Evolutionary conservation across 1,140 invertebrate species (phyloP).

Genomic region (Monomorium pharaonis): DNA sequence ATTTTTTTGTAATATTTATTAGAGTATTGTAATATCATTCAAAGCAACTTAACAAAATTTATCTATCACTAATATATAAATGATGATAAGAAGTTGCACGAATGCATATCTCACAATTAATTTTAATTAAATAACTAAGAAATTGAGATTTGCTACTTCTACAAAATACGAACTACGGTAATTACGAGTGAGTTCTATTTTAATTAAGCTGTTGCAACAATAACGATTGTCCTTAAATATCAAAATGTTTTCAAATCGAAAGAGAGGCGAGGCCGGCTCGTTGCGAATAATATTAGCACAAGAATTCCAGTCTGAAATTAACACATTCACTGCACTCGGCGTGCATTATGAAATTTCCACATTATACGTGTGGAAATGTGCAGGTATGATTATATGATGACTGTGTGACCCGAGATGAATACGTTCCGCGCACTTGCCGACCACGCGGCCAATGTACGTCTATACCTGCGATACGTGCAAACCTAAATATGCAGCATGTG

Average conservation of each 20-base stretch:
- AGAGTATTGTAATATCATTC: background rate
- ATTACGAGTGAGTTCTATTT: background rate
- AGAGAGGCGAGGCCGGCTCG: background rate
- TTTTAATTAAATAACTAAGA: background rate
- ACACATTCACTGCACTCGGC: background rate
- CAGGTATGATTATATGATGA: background rate
- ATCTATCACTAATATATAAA: background rate
- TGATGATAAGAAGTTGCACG: background rate
- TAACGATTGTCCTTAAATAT: constrained; percentile 14
- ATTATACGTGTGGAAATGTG: background rate
- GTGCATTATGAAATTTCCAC: constrained; percentile 6
- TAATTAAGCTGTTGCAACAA: constrained; percentile 27
- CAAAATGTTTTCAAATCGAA: background rate
- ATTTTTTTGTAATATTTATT: background rate
- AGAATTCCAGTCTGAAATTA: constrained; percentile 11
- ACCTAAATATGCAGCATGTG: too few species aligned
- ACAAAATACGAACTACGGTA: background rate
- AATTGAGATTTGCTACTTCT: background rate
- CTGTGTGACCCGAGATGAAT: constrained; percentile 18
- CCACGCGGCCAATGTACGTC: too few species aligned
- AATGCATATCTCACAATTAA: background rate
- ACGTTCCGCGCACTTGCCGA: background rate
- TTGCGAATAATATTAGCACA: background rate
- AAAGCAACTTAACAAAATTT: background rate
- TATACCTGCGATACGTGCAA: background rate